Percentiles rank a stretch among this genome's conserved stretches.
These are phyloP conservation scores for Zaprionus obscuricornis DNA, from an alignment of 2,888 invertebrate genomes.

Conservation along the genomic window DNA sequence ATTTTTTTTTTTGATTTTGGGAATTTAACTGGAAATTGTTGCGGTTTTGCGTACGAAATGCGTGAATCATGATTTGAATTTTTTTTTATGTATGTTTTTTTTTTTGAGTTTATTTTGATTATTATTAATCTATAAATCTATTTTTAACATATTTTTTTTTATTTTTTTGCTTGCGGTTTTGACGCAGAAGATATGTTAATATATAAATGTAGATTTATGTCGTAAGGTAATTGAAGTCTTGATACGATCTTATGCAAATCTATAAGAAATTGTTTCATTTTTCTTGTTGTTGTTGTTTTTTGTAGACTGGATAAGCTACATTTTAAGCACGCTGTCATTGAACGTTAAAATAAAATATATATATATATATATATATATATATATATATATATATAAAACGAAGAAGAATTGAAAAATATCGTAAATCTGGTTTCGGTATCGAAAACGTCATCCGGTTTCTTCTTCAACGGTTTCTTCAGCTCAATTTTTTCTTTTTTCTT, in stretches of 20 bases:
- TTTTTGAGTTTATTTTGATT: too few relatives aligned
- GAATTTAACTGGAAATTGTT: slow-evolving; percentile 7
- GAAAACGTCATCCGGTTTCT: slow-evolving; percentile 44
- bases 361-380: too few relatives aligned
- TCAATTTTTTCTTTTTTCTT: neutral
- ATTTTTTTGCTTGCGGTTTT: too few relatives aligned
- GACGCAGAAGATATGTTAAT: too few relatives aligned
- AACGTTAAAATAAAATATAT: too few relatives aligned
- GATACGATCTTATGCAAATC: neutral
- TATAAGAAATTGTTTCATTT: neutral
- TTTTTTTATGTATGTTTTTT: neutral
- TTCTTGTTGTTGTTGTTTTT: neutral
- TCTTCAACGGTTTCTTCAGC: too few relatives aligned
- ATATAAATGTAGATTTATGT: too few relatives aligned
- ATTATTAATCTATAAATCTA: too few relatives aligned
- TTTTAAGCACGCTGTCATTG: slow-evolving; percentile 35
- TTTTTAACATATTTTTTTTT: too few relatives aligned
- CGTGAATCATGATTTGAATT: slow-evolving; percentile 27
- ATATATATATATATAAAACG: too few relatives aligned
- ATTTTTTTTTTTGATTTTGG: slow-evolving; percentile 8
- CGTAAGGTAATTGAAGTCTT: slow-evolving; percentile 5
- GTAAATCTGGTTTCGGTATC: neutral
- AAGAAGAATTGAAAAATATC: neutral
- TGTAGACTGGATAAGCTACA: slow-evolving; percentile 4
- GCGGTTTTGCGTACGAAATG: neutral